phyloP scores from a whole-genome alignment of 2,888 invertebrate genomes.

The Drosophila kambysellisi region DNA sequence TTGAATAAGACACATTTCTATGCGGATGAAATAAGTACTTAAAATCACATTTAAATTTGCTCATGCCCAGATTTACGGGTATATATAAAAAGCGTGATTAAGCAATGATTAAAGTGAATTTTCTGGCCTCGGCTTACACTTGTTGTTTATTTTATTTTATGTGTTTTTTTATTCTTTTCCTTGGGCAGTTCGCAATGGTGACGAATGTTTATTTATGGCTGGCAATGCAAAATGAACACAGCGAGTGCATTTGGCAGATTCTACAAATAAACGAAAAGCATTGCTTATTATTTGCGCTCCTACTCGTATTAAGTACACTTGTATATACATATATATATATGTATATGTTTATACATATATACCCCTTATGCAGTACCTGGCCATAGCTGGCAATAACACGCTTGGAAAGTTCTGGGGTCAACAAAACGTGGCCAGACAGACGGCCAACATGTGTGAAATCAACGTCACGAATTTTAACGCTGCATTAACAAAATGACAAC shows the following conservation, averaged over 20 bases:
- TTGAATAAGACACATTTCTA: background rate
- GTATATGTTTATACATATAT: background rate
- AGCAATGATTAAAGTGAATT: slow-evolving; percentile 5
- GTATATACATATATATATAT: background rate
- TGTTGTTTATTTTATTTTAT: background rate
- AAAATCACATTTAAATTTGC: background rate
- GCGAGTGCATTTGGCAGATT: slow-evolving; percentile 39
- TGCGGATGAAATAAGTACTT: background rate
- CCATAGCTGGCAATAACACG: slow-evolving; percentile 48
- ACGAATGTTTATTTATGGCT: slow-evolving; percentile 39
- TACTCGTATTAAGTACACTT: slow-evolving; percentile 18
- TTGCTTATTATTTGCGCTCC: slow-evolving; percentile 39
- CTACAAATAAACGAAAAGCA: slow-evolving; percentile 45
- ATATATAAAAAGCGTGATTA: slow-evolving; percentile 3
- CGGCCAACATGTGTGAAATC: slow-evolving; percentile 58
- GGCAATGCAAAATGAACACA: slow-evolving; percentile 40
- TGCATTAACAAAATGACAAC: slow-evolving; percentile 66
- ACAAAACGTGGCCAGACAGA: slow-evolving; percentile 61
- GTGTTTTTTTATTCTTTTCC: slow-evolving; percentile 2
- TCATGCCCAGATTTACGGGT: background rate
- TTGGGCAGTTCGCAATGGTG: slow-evolving; percentile 16
- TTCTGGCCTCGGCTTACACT: slow-evolving; percentile 3
- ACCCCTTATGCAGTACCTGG: background rate
- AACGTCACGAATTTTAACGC: slow-evolving; percentile 70
- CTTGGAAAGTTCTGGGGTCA: slow-evolving; percentile 67